These are phyloP conservation scores for Gallinago media DNA, from an alignment of 2,113 vertebrate genomes.

Conservation along the genomic window DNA sequence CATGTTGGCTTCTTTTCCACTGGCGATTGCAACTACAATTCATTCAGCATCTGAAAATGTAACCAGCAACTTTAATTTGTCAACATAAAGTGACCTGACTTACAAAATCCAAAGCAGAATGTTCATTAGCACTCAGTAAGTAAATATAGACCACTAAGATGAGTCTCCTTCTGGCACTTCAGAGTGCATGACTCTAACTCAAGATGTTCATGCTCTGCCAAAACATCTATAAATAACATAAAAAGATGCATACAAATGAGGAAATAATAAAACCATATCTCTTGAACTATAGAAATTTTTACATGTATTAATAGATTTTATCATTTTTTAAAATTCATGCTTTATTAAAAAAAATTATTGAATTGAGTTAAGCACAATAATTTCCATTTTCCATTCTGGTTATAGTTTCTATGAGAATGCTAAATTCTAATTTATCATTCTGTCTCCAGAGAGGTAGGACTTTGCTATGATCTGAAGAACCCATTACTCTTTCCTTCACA, in stretches of 20 bases:
- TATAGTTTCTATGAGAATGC: neutral
- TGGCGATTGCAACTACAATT: neutral
- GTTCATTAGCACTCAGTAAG: neutral
- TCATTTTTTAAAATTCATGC: neutral
- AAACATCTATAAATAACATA: neutral
- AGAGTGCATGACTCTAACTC: neutral
- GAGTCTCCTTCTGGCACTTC: neutral
- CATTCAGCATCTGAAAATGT: neutral
- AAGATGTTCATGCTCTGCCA: neutral
- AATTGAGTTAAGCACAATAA: neutral
- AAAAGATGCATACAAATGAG: neutral
- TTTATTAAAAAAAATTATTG: neutral
- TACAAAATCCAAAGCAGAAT: neutral
- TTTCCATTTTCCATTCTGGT: neutral
- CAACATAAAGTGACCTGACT: neutral
- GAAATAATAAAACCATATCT: neutral
- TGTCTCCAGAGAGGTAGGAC: neutral
- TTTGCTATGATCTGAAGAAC: neutral
- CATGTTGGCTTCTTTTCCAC: neutral
- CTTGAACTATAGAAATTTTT: neutral
- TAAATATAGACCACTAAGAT: neutral
- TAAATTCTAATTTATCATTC: neutral
- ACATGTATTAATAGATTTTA: neutral
- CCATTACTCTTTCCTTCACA: neutral
- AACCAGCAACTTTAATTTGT: neutral